phyloP scores from a whole-genome alignment of 2,888 invertebrate genomes.

The Pollenia griseotomentosa region DNA sequence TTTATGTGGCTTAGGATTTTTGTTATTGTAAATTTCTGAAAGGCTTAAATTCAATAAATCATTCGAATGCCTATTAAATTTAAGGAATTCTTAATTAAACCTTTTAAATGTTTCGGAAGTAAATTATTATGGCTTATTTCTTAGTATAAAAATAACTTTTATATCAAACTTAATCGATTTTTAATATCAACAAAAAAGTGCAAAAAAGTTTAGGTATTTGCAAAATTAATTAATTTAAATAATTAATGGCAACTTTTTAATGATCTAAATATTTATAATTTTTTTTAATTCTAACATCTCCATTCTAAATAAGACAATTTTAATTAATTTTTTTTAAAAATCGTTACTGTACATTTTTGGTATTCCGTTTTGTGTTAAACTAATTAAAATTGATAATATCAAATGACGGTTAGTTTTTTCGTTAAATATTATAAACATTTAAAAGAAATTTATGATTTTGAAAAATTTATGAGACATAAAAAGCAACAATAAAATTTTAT shows the following conservation, averaged over 20 bases:
- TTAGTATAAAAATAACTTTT: no score
- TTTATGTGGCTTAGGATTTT: no score
- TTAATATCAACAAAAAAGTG: background rate
- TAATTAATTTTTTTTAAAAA: background rate
- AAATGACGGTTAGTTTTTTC: background rate
- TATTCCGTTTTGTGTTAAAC: background rate
- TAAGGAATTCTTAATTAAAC: no score
- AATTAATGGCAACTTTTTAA: background rate
- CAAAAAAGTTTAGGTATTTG: background rate
- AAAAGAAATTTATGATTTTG: constrained; percentile 41
- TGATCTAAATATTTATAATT: background rate
- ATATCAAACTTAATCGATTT: no score
- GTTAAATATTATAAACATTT: background rate
- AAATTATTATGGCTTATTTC: no score
- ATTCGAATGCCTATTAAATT: no score
- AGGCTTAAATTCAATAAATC: no score
- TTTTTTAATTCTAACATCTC: background rate
- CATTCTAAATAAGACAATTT: background rate
- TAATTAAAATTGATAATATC: background rate
- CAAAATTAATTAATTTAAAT: background rate
- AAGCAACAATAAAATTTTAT: constrained; percentile 55
- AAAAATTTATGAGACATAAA: constrained; percentile 35
- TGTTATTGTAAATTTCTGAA: no score
- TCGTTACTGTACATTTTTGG: background rate
- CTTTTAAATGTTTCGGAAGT: no score